Evolutionary conservation across 2,113 vertebrate species (phyloP).

Genomic region (Vulpes vulpes): DNA sequence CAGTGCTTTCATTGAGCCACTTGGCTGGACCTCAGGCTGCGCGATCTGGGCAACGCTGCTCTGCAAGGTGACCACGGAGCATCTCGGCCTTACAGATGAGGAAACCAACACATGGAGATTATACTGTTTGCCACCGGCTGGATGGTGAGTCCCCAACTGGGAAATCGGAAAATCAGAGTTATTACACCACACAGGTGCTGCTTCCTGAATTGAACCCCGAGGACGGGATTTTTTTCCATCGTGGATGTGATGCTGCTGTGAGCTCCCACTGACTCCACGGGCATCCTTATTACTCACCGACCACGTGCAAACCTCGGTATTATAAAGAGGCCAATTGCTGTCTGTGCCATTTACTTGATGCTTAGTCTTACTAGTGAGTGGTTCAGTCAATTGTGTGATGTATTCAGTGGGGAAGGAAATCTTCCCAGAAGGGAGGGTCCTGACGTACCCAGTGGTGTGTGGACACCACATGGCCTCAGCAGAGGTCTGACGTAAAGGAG

Average conservation of each 20-base stretch:
- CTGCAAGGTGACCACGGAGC: neutral
- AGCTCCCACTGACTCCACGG: neutral
- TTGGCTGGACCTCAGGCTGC: neutral
- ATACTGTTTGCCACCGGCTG: neutral
- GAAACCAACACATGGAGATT: slow-evolving; percentile 14
- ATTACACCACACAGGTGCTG: neutral
- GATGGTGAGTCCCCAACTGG: neutral
- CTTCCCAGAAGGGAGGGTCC: neutral
- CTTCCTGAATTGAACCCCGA: neutral
- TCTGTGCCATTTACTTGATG: neutral
- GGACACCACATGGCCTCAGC: neutral
- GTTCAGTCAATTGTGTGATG: neutral
- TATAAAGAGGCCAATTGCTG: neutral
- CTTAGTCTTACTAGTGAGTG: neutral
- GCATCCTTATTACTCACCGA: neutral
- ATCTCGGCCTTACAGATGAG: slow-evolving; percentile 2
- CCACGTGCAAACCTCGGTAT: neutral
- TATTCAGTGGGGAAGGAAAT: neutral
- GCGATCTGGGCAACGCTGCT: neutral
- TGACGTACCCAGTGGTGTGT: neutral
- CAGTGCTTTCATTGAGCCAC: slow-evolving; percentile 60
- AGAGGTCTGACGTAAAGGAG: neutral
- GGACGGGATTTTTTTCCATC: neutral
- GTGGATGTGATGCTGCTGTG: neutral
- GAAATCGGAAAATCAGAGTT: slow-evolving; percentile 6